A percentile compares a stretch with the other conserved stretches of the same genome.
phyloP scores from a whole-genome alignment of 2,888 invertebrate species.

The Drosophila vallismaia region DNA sequence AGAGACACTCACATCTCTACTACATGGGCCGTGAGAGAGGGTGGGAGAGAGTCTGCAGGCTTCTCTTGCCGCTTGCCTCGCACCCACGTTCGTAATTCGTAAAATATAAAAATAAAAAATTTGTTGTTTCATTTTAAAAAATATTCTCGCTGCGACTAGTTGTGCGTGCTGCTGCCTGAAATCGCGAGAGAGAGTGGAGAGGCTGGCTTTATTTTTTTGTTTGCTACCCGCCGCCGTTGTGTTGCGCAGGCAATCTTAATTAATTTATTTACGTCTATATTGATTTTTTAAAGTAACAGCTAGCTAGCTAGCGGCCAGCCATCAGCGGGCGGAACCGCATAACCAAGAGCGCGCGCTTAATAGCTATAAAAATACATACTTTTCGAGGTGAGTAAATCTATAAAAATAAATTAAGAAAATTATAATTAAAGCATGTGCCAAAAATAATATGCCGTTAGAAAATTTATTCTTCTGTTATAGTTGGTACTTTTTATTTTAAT shows the following conservation, averaged over 20 bases:
- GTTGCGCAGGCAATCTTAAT: conserved; percentile 53
- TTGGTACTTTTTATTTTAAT: conserved; percentile 3
- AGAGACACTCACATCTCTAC: conserved; percentile 37
- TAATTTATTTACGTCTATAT: conserved; percentile 53
- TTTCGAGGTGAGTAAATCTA: conserved; percentile 45
- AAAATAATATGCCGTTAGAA: conserved; percentile 29
- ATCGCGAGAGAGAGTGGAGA: conserved; percentile 27
- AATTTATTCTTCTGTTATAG: conserved; percentile 22
- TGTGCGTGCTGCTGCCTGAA: conserved; percentile 30
- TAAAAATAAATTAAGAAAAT: conserved; percentile 46
- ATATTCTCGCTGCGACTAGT: conserved; percentile 46
- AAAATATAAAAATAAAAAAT: conserved; percentile 58
- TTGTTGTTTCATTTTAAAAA: conserved; percentile 52
- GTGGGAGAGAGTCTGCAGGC: conserved; percentile 22
- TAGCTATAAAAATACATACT: conserved; percentile 28
- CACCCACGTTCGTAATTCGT: conserved; percentile 53
- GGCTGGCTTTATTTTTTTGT: conserved; percentile 28
- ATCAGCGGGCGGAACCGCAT: conserved; percentile 13
- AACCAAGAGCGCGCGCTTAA: conserved; percentile 28
- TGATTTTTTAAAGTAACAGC: conserved; percentile 52
- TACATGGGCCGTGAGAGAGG: conserved; percentile 23
- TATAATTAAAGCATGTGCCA: conserved; percentile 40
- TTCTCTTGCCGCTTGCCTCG: conserved; percentile 54
- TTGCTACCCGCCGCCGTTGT: conserved; percentile 23
- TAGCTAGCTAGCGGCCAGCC: conserved; percentile 27